Evolutionary conservation across 2,888 invertebrate genomes (phyloP).

Genomic region (Pristionchus japonicus): DNA sequence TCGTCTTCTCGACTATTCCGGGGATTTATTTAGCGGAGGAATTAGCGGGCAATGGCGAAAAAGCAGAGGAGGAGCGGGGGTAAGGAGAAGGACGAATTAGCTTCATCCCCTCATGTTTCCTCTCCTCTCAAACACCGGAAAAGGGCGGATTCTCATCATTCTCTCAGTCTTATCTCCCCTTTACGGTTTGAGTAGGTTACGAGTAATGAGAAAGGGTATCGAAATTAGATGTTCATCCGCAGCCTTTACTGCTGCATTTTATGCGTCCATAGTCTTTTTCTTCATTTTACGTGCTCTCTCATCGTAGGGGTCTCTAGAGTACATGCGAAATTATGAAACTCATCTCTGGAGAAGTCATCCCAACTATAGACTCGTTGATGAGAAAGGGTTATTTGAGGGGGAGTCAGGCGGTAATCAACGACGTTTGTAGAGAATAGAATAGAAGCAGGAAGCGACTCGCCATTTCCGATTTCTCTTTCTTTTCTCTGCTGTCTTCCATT

Average conservation of each 20-base stretch:
- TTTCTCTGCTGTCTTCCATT: neutral
- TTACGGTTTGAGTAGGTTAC: neutral
- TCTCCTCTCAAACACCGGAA: neutral
- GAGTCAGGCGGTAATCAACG: neutral
- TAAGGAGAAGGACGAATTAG: neutral
- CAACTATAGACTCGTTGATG: neutral
- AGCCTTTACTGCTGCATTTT: neutral
- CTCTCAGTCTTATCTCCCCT: neutral
- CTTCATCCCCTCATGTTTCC: slow-evolving; percentile 22
- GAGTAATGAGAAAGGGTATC: neutral
- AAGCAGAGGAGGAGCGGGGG: too few relatives aligned
- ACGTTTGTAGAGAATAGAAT: neutral
- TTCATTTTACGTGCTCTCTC: too few relatives aligned
- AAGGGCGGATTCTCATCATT: neutral
- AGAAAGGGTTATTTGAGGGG: neutral
- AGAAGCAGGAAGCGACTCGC: neutral
- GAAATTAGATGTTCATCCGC: neutral
- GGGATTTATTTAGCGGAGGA: slow-evolving; percentile 18
- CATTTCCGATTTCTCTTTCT: neutral
- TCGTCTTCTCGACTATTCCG: neutral
- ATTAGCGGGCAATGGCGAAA: neutral
- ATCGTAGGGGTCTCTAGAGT: too few relatives aligned
- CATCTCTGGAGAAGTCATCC: too few relatives aligned
- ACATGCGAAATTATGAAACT: too few relatives aligned
- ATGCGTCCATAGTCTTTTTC: too few relatives aligned